A percentile compares a stretch with the other conserved stretches of the same genome.
These are phyloP conservation scores for Trichonephila clavata DNA, from an alignment of 1,140 invertebrate species.

Conservation along the genomic window DNA sequence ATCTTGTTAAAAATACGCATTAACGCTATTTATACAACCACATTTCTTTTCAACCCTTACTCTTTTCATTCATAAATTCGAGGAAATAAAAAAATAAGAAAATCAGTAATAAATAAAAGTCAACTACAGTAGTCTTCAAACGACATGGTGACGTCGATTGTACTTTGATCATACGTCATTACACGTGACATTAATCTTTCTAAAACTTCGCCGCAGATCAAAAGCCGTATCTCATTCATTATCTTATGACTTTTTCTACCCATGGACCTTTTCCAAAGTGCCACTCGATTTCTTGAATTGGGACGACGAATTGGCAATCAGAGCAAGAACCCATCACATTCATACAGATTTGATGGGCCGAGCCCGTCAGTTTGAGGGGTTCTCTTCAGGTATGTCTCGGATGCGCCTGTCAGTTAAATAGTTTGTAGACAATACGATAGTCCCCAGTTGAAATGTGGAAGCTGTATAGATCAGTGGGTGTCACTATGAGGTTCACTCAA, in stretches of 20 bases:
- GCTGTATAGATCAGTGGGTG: conserved; percentile 53
- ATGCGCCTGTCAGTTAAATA: background rate
- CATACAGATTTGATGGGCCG: background rate
- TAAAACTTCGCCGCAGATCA: conserved; percentile 58
- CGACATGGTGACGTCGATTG: conserved; percentile 35
- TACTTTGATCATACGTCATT: conserved; percentile 65
- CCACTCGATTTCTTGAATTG: conserved; percentile 25
- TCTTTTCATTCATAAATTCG: conserved; percentile 51
- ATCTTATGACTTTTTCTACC: conserved; percentile 58
- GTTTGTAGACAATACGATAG: conserved; percentile 36
- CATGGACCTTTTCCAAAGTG: conserved; percentile 67
- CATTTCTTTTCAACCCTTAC: too few relatives aligned
- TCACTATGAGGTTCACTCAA: conserved; percentile 5
- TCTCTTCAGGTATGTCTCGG: background rate
- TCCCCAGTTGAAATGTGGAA: conserved; percentile 23
- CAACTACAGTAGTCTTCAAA: conserved; percentile 46
- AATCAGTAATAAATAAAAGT: conserved; percentile 23
- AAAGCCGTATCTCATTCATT: conserved; percentile 56
- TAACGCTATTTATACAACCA: too few relatives aligned
- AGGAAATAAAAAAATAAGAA: conserved; percentile 20
- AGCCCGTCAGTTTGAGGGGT: background rate
- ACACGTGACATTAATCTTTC: conserved; percentile 66
- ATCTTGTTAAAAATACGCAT: too few relatives aligned
- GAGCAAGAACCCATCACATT: conserved; percentile 25
- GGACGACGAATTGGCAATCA: conserved; percentile 29